Conservation (phyloP, 2,797 vertebrate species). For the Anabas testudineus region DNA sequence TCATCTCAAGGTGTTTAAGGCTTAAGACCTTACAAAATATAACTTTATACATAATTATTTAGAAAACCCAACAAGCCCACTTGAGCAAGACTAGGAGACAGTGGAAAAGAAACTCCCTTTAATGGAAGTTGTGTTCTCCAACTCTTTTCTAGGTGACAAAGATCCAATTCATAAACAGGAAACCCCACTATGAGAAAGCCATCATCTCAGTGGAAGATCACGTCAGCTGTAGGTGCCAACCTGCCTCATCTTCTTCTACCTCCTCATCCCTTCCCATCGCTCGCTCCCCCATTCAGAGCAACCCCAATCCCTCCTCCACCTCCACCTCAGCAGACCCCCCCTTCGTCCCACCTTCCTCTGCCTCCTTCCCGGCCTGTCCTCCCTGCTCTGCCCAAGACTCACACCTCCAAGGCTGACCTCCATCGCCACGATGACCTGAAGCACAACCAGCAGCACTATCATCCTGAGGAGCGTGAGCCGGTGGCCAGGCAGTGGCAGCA, state of each 20-base stretch:
- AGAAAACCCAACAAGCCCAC: too few species aligned
- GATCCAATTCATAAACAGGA: slow-evolving; percentile 87
- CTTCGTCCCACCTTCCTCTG: slow-evolving; percentile 35
- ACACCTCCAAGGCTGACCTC: slow-evolving; percentile 79
- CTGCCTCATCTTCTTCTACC: slow-evolving; percentile 34
- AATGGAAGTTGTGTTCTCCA: slow-evolving; percentile 23
- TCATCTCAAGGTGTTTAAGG: too few species aligned
- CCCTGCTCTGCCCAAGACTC: slow-evolving; percentile 64
- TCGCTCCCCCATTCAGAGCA: slow-evolving; percentile 48
- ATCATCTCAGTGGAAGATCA: slow-evolving; percentile 93
- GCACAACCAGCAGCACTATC: slow-evolving; percentile 77
- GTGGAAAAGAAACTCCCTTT: too few species aligned
- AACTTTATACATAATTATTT: too few species aligned
- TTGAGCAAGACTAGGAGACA: too few species aligned
- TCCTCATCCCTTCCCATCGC: slow-evolving; percentile 50
- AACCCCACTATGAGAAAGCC: slow-evolving; percentile 84
- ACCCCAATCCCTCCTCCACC: slow-evolving; percentile 54
- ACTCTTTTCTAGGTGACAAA: slow-evolving; percentile 88
- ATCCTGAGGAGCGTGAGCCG: slow-evolving; percentile 69
- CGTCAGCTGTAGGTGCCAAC: slow-evolving; percentile 88
- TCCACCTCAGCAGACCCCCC: slow-evolving; percentile 45
- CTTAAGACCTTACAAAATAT: too few species aligned
- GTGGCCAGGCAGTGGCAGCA: slow-evolving; percentile 73
- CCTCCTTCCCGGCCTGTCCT: slow-evolving; percentile 37
- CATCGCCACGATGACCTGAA: slow-evolving; percentile 83